phyloP scores from a whole-genome alignment of 2,113 vertebrate genomes.

The Xenopus borealis region DNA sequence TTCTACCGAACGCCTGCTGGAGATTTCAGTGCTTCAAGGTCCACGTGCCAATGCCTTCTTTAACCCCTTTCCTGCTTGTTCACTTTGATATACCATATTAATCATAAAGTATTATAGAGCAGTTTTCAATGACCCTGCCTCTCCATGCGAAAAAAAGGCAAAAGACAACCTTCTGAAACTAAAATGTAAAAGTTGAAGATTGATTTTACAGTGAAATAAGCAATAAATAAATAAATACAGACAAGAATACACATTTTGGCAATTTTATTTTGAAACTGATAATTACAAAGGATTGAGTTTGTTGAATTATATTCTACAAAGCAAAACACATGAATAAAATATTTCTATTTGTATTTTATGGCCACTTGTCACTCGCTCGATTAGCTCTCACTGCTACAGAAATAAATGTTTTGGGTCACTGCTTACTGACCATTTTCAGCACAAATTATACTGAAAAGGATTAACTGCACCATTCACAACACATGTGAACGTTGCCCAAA shows the following conservation, averaged over 20 bases:
- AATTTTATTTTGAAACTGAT: conserved; percentile 36
- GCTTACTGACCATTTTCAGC: background rate
- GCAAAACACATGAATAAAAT: conserved; percentile 17
- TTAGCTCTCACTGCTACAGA: background rate
- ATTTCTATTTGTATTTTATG: background rate
- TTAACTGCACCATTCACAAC: background rate
- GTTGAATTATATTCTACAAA: conserved; percentile 28
- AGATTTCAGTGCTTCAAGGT: too few species aligned
- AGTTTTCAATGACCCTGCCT: too few species aligned
- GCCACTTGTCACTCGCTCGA: background rate
- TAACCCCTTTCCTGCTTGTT: too few species aligned
- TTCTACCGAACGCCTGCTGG: too few species aligned
- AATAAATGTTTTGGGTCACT: background rate
- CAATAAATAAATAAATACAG: background rate
- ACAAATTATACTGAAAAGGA: background rate
- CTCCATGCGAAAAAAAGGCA: too few species aligned
- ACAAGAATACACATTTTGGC: background rate
- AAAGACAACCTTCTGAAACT: too few species aligned
- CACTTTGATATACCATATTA: too few species aligned
- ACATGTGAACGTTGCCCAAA: too few species aligned
- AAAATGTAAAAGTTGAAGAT: too few species aligned
- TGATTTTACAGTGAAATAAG: too few species aligned
- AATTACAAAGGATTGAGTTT: conserved; percentile 26
- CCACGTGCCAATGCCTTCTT: too few species aligned
- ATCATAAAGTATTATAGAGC: too few species aligned